Base-by-base conservation (phyloP, 1,140 invertebrate genomes). In the Ips nitidus region DNA sequence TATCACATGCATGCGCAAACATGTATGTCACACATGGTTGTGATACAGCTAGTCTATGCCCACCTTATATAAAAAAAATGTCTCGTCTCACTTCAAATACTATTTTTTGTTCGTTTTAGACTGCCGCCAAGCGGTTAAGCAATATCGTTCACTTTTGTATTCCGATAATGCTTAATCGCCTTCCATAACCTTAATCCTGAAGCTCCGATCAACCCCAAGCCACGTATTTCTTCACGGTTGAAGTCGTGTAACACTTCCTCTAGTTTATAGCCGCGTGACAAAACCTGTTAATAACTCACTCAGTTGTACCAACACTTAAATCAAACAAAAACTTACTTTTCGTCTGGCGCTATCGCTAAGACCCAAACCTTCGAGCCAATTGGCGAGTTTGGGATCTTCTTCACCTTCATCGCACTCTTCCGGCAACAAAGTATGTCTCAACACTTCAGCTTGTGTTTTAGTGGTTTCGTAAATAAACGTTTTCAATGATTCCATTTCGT, bases 231-330 rank as follows among this genome's bases (percentile, higher is more conserved):
- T 71, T 93, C 88, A 75, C 90, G 84, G 1, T 86, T 89, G 69
- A 94, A 84, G 71, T 90, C 86, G 70, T 87, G 85, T 47, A 94
- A 80, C 40, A 96, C 81, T 81, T 95, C 92, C 60, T 90, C 86
- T 72, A 93, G 85, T 5, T 87, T 90, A 77, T 92, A 95, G 70
- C 92, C 88, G 79, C 95, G 91, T 60, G 84, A 78, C 36, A 89
- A 74, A 76, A 95, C 87, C 75, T 66, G 40, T 8, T 8, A 38
- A 43, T 6, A 40, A 58, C 5, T 7, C 5, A 56, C 5, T 37
- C 5, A 56, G 53, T 56, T 22, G 22, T 22, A 22, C 22, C 47
- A 50, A 50, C 53, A 56, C 38, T 6, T 56, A 36, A 6, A 56
- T n/a, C n/a, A 56, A 36, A 39, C 22, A 4, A 63, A 63, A 63